A percentile compares a stretch with the other conserved stretches of the same genome.
phyloP scores from a whole-genome alignment of 2,113 vertebrate genomes.

The Sakesphorus luctuosus region DNA sequence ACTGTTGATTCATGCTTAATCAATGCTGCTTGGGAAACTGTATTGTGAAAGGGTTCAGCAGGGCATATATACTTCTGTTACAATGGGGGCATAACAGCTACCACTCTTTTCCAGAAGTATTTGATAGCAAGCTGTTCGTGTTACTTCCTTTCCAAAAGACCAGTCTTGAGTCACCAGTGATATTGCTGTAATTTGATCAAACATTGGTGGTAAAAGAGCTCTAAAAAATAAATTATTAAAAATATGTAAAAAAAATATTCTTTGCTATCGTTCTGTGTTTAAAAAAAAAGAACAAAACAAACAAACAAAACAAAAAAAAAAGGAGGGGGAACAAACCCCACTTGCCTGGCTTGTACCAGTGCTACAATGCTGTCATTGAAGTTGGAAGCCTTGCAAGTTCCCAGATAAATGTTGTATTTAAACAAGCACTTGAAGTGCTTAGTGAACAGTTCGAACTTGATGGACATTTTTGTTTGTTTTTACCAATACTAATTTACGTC shows the following conservation, averaged over 20 bases:
- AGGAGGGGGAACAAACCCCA: too few species aligned
- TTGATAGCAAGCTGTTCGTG: background rate
- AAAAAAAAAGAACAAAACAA: background rate
- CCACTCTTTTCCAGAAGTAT: background rate
- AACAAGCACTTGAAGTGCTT: background rate
- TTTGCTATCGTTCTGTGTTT: background rate
- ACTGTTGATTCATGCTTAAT: background rate
- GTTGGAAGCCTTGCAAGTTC: background rate
- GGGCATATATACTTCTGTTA: background rate
- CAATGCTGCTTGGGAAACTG: background rate
- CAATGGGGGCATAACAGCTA: background rate
- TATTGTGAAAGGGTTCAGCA: background rate
- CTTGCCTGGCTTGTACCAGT: background rate
- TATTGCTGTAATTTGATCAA: background rate
- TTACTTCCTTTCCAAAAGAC: background rate
- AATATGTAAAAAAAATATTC: background rate
- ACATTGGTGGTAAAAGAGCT: background rate
- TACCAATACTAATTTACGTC: background rate
- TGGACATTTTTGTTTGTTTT: background rate
- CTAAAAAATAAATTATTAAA: background rate
- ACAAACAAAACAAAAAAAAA: background rate
- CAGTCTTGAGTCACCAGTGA: background rate
- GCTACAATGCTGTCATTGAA: background rate
- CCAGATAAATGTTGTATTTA: background rate
- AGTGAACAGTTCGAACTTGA: background rate